Evolutionary conservation across 2,888 invertebrate species (phyloP).

Genomic region (Listrodromus nycthemerus): DNA sequence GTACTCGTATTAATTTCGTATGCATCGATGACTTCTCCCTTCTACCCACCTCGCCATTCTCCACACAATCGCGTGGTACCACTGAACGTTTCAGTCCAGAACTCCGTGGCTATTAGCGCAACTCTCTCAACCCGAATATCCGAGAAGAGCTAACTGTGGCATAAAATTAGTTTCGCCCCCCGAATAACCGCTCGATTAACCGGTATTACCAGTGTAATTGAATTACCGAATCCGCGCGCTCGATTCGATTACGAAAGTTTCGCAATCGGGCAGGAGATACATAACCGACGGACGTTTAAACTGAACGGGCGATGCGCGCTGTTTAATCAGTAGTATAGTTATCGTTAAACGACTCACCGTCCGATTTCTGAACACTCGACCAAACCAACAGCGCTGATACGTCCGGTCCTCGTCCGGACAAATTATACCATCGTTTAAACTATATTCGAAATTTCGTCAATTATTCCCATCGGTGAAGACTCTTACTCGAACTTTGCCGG

Average conservation of each 20-base stretch:
- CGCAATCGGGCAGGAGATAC: slow-evolving; percentile 19
- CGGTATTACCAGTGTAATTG: slow-evolving; percentile 48
- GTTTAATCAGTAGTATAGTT: neutral
- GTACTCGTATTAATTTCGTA: slow-evolving; percentile 40
- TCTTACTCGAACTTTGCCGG: neutral
- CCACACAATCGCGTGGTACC: neutral
- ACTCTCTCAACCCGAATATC: slow-evolving; percentile 21
- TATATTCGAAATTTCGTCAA: neutral
- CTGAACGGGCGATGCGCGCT: too few species aligned
- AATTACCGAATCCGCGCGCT: slow-evolving; percentile 54
- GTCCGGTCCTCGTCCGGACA: neutral
- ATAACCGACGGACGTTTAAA: neutral
- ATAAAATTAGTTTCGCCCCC: slow-evolving; percentile 42
- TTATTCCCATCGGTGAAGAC: neutral
- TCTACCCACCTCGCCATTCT: too few species aligned
- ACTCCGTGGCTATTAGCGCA: slow-evolving; percentile 18
- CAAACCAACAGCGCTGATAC: too few species aligned
- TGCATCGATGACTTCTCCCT: slow-evolving; percentile 42
- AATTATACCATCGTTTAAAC: neutral
- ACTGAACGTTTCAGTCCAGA: slow-evolving; percentile 25
- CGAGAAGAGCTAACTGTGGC: slow-evolving; percentile 32
- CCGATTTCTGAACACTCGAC: neutral
- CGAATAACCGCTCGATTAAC: slow-evolving; percentile 53
- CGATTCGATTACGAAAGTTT: slow-evolving; percentile 52
- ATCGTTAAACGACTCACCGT: slow-evolving; percentile 5